These are phyloP conservation scores for Epinotia brunnichana DNA, from an alignment of 2,888 invertebrate species.

Conservation along the genomic window DNA sequence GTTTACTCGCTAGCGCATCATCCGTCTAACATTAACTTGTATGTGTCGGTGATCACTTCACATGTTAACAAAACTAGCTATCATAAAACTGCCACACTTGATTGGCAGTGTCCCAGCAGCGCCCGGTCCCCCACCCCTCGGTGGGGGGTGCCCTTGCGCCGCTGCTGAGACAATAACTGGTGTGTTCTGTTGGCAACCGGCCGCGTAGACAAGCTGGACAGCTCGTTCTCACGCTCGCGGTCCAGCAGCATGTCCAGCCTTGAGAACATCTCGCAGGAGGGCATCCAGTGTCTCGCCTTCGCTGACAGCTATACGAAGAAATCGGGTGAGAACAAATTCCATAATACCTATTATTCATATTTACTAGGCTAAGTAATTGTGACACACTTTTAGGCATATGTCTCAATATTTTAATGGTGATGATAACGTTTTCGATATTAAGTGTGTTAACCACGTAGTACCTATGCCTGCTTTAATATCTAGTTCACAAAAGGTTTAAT, in stretches of 20 bases:
- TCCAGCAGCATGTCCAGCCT: constrained; percentile 99
- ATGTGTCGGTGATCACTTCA: background rate
- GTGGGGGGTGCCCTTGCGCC: constrained; percentile 14
- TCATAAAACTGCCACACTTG: background rate
- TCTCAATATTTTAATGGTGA: too few species aligned
- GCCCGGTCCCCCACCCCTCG: constrained; percentile 4
- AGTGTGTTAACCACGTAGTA: background rate
- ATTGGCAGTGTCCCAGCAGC: constrained; percentile 5
- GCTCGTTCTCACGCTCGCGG: constrained; percentile 97
- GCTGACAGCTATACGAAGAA: constrained; percentile 97
- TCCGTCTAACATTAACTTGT: background rate
- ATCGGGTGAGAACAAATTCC: constrained; percentile 87
- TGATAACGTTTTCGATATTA: background rate
- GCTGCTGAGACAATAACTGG: constrained; percentile 64
- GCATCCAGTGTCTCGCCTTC: constrained; percentile 97
- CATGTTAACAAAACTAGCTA: constrained; percentile 7
- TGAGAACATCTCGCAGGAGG: constrained; percentile 98
- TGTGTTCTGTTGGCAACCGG: constrained; percentile 78
- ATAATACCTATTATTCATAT: background rate
- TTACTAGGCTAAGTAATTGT: background rate
- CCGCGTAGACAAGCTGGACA: constrained; percentile 97
- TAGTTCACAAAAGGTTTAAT: too few species aligned
- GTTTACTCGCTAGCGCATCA: background rate
- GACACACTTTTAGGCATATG: background rate
- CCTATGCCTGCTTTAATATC: background rate